phyloP scores from a whole-genome alignment of 1,140 invertebrate genomes.

The Orchesella cincta region DNA sequence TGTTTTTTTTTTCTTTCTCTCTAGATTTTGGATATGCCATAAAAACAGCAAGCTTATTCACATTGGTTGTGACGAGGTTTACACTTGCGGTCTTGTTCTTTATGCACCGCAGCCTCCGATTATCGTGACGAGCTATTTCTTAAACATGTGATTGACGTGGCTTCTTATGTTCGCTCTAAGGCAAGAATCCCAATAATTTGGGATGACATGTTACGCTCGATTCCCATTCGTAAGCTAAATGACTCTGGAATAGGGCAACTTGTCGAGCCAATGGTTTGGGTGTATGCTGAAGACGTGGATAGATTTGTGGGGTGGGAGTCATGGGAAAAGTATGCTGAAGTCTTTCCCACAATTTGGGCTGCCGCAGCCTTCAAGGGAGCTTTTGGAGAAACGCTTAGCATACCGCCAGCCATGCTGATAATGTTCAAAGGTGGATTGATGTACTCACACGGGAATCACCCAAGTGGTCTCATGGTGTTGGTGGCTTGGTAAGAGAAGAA shows the following conservation, averaged over 20 bases:
- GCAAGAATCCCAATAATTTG: slow-evolving; percentile 73
- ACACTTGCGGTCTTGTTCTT: slow-evolving; percentile 74
- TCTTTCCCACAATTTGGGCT: slow-evolving; percentile 89
- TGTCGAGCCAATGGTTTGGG: slow-evolving; percentile 86
- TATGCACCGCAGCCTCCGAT: slow-evolving; percentile 63
- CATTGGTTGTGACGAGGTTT: slow-evolving; percentile 67
- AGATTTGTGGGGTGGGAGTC: slow-evolving; percentile 62
- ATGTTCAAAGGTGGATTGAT: slow-evolving; percentile 72
- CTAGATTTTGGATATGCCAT: slow-evolving; percentile 65
- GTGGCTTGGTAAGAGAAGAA: slow-evolving; percentile 57
- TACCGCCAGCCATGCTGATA: slow-evolving; percentile 69
- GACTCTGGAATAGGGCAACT: slow-evolving; percentile 71
- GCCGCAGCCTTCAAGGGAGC: slow-evolving; percentile 89
- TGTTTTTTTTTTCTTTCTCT: too few species aligned
- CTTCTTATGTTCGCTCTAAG: slow-evolving; percentile 55
- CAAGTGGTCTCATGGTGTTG: slow-evolving; percentile 65
- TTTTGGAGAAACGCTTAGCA: slow-evolving; percentile 73
- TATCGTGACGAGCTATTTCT: slow-evolving; percentile 67
- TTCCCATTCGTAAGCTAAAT: slow-evolving; percentile 59
- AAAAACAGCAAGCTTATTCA: slow-evolving; percentile 60
- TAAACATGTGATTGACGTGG: slow-evolving; percentile 64
- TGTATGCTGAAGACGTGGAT: slow-evolving; percentile 67
- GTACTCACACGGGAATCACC: slow-evolving; percentile 63
- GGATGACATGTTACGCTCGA: slow-evolving; percentile 89
- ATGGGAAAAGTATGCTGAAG: slow-evolving; percentile 77